A percentile compares a stretch with the other conserved stretches of the same genome.
These are phyloP conservation scores for Sturnus vulgaris DNA, from an alignment of 2,113 vertebrate species.

Conservation along the genomic window DNA sequence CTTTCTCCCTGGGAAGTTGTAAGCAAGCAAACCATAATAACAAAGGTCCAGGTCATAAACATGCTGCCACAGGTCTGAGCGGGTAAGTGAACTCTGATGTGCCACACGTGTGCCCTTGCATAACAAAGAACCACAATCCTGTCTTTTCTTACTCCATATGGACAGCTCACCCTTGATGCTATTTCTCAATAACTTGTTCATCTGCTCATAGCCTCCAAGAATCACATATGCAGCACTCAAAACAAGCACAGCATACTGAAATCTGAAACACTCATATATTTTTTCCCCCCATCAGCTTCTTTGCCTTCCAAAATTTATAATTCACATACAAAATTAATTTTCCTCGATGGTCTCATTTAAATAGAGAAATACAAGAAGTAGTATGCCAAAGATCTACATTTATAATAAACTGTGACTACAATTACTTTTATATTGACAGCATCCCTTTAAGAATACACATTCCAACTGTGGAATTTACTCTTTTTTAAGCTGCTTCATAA, in stretches of 20 bases:
- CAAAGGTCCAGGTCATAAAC: neutral
- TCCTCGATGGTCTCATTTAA: neutral
- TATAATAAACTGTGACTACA: neutral
- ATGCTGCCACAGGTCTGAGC: neutral
- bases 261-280: neutral
- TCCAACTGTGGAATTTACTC: neutral
- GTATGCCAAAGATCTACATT: neutral
- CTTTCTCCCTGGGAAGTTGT: neutral
- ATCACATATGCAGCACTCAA: neutral
- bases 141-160: neutral
- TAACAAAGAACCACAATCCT: neutral
- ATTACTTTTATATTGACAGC: neutral
- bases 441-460: neutral
- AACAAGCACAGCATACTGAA: neutral
- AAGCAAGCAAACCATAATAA: neutral
- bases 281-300: neutral
- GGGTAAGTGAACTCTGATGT: neutral
- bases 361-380: neutral
- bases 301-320: neutral
- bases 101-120: neutral
- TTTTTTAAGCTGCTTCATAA: neutral
- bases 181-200: neutral
- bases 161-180: neutral
- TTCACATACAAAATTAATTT: neutral
- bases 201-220: neutral